Evolutionary conservation across 2,888 invertebrate genomes (phyloP), one percentile per base, ranked within the genome.

Genomic region (Metellina segmentata): DNA sequence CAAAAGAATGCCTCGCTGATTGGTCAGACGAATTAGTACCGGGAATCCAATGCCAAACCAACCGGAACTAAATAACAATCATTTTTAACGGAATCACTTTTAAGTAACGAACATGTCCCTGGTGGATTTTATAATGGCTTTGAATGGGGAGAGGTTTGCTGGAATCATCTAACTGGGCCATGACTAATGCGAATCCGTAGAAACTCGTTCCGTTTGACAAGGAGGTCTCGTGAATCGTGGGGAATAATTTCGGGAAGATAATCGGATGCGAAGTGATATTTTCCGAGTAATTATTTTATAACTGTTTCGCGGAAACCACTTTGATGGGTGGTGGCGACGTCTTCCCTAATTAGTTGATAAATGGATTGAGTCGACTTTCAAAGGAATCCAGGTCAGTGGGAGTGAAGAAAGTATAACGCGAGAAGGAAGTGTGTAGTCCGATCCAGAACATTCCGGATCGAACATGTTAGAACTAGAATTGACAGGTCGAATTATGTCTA

Each of bases 61-160:
- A 61, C 71, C 81, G 90, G 85, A 90, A 81, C 85, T 90, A 81
- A 90, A 90, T 90, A 90, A 90, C 85, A 90, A 79, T 85, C 85
- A 79, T 90, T 85, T 85, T 69, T 71, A 90, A 79, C 74, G 69
- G 81, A 90, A 90, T 90, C 85, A 86, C 81, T 90, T 90, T 90
- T 90, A 90, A 90, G 85, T 90, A 90, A 90, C 75, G 85, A 90
- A 75, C 85, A 81, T 81, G 81, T 90, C 85, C 90, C 90, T 49
- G 49, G 81, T 69, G 85, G 49, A 81, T 81, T 69, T 49, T 72
- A 49, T 79, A 85, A 85, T 83, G 70, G 85, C 81, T 81, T 61
- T 81, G 52, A 74, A 71, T 34, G 88, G 81, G 81, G 81, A 61
- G 81, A 74, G 75, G 77, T 19, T 20, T 49, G 82, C 6, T 49